phyloP scores from a whole-genome alignment of 2,888 invertebrate species.

The Malacosoma neustria region DNA sequence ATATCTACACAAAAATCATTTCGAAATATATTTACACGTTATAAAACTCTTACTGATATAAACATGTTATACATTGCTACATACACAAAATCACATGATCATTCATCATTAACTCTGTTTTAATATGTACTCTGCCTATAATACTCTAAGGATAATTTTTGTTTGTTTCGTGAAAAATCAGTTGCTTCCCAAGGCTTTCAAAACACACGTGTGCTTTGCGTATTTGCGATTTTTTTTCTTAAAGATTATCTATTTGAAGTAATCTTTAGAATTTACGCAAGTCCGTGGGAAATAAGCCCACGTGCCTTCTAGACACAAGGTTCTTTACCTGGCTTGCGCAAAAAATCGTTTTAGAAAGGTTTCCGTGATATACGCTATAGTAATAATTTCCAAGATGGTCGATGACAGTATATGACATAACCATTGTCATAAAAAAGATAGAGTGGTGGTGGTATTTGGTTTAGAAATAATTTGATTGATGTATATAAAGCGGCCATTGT shows the following conservation, averaged over 20 bases:
- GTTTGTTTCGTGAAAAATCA: conserved; percentile 21
- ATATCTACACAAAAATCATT: neutral
- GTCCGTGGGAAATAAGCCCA: conserved; percentile 46
- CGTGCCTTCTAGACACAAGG: conserved; percentile 24
- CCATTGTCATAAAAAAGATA: neutral
- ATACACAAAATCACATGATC: neutral
- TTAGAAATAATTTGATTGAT: too few species aligned
- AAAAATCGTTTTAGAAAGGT: conserved; percentile 11
- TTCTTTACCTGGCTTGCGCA: conserved; percentile 30
- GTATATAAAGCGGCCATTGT: too few species aligned
- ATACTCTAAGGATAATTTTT: neutral
- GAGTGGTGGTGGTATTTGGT: too few species aligned
- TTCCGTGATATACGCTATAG: neutral
- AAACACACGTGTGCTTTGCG: conserved; percentile 47
- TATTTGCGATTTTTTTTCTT: conserved; percentile 39
- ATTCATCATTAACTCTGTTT: neutral
- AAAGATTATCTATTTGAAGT: conserved; percentile 27
- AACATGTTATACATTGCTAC: too few species aligned
- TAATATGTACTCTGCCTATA: neutral
- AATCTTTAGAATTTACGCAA: conserved; percentile 42
- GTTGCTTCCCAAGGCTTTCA: conserved; percentile 46
- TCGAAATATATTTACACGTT: too few species aligned
- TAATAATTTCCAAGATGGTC: neutral
- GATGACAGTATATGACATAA: neutral
- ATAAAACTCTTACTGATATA: too few species aligned